phyloP scores from a whole-genome alignment of 2,113 vertebrate species.

The cat (Felis catus) region DNA sequence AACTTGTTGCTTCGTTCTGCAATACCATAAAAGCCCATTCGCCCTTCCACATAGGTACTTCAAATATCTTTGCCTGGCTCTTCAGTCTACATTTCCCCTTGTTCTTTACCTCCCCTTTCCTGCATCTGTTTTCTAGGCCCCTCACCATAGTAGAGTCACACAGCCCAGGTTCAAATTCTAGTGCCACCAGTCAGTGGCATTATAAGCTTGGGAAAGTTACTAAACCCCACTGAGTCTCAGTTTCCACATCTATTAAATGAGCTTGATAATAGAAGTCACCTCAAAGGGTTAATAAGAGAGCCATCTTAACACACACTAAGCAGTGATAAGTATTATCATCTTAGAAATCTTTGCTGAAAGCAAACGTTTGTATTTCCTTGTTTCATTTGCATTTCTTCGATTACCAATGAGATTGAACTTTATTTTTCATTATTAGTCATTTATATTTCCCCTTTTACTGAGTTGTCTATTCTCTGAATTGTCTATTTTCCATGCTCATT shows the following conservation, averaged over 20 bases:
- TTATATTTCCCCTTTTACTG: conserved; percentile 23
- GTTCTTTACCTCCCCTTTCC: neutral
- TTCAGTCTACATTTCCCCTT: neutral
- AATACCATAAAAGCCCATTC: neutral
- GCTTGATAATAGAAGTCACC: neutral
- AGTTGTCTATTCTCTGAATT: neutral
- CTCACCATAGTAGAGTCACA: neutral
- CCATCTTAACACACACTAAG: neutral
- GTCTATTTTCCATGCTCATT: neutral
- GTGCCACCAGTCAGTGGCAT: neutral
- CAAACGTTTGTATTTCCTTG: neutral
- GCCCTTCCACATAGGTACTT: neutral
- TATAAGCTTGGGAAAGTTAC: neutral
- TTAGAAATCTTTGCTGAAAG: conserved; percentile 16
- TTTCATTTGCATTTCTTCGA: conserved; percentile 8
- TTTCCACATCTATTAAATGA: neutral
- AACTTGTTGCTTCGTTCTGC: neutral
- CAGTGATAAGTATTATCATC: neutral
- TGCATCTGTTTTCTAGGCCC: neutral
- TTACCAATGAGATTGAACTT: neutral
- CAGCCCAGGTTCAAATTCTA: neutral
- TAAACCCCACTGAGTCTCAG: neutral
- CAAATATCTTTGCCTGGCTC: neutral
- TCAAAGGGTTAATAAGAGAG: neutral
- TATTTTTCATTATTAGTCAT: neutral